Evolutionary conservation across 2,797 vertebrate species (phyloP).

Genomic region (Sebastes aleutianus): DNA sequence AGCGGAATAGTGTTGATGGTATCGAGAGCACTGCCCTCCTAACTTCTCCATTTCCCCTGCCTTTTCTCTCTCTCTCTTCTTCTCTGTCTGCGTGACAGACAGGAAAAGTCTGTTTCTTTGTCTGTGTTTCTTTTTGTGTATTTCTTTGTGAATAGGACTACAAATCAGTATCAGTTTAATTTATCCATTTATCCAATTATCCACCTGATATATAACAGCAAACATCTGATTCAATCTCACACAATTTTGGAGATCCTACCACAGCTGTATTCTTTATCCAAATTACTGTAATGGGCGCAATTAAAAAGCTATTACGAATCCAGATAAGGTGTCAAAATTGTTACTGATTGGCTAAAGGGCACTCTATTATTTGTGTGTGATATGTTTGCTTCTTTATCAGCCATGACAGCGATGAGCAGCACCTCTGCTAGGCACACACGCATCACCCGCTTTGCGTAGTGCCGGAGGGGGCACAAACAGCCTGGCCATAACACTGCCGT

Average conservation of each 20-base stretch:
- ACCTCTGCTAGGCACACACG: too few species aligned
- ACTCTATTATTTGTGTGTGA: background rate
- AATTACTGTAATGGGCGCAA: background rate
- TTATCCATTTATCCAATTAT: background rate
- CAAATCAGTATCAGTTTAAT: background rate
- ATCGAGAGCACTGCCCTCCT: constrained; percentile 13
- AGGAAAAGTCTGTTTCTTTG: background rate
- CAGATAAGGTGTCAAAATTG: background rate
- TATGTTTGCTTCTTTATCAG: background rate
- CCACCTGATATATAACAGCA: background rate
- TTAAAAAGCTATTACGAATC: background rate
- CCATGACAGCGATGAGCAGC: background rate
- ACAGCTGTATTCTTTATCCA: background rate
- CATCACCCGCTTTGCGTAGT: too few species aligned
- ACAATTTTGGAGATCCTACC: background rate
- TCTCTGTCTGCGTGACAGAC: background rate
- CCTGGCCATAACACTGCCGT: too few species aligned
- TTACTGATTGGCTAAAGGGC: background rate
- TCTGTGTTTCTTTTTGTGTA: background rate
- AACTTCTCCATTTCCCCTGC: constrained; percentile 4
- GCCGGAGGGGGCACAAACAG: too few species aligned
- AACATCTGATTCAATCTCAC: background rate
- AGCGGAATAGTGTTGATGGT: constrained; percentile 41
- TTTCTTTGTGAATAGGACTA: background rate
- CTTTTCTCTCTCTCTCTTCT: background rate